A percentile compares a stretch with the other conserved stretches of the same genome.
Conservation (phyloP, 2,888 invertebrate genomes). For the Hofmannophila pseudospretella region DNA sequence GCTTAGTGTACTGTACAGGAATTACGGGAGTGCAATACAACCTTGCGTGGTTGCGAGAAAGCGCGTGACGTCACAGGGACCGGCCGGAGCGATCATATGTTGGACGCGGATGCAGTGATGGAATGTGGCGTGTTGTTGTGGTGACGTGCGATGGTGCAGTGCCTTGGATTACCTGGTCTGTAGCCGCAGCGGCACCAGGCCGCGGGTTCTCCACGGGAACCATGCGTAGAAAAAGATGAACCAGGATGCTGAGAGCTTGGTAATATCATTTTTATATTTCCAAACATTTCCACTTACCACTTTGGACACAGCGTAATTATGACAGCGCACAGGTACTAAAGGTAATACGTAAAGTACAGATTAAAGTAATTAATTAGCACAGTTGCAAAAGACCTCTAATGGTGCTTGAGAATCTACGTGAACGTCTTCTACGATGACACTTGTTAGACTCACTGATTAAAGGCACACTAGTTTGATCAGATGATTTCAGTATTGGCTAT, state of each 20-base stretch:
- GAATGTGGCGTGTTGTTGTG: slow-evolving; percentile 72
- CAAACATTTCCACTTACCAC: slow-evolving; percentile 11
- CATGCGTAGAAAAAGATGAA: slow-evolving; percentile 85
- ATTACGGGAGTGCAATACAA: slow-evolving; percentile 37
- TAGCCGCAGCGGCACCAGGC: slow-evolving; percentile 52
- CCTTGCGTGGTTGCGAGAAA: slow-evolving; percentile 67
- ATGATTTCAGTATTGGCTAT: slow-evolving; percentile 42
- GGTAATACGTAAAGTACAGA: no score
- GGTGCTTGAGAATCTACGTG: background rate
- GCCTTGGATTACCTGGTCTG: slow-evolving; percentile 50
- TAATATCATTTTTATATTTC: slow-evolving; percentile 67
- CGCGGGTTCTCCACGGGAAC: slow-evolving; percentile 66
- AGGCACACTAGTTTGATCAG: slow-evolving; percentile 8
- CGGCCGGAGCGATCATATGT: slow-evolving; percentile 73
- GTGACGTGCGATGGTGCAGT: slow-evolving; percentile 66
- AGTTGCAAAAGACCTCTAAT: background rate
- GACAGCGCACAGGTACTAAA: background rate
- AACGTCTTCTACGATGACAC: background rate
- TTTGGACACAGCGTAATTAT: background rate
- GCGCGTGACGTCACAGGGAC: slow-evolving; percentile 72
- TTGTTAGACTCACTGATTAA: background rate
- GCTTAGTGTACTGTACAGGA: no score
- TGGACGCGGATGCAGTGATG: slow-evolving; percentile 77
- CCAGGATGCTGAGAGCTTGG: slow-evolving; percentile 85
- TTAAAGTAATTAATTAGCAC: background rate